phyloP scores from a whole-genome alignment of 1,140 invertebrate genomes.

The Helicoverpa armigera region DNA sequence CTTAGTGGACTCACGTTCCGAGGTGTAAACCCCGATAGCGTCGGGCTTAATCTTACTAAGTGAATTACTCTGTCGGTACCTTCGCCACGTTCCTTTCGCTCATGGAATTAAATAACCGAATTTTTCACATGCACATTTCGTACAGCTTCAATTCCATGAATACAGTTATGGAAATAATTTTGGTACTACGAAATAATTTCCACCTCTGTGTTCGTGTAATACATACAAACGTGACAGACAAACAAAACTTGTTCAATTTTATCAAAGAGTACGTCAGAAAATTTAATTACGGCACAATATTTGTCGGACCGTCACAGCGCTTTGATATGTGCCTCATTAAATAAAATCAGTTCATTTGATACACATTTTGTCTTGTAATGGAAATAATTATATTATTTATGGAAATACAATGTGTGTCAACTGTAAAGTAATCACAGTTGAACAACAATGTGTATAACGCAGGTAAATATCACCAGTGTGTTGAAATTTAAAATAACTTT shows the following conservation, averaged over 20 bases:
- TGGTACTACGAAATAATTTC: background rate
- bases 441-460: background rate
- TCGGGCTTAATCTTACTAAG: conserved; percentile 70
- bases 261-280: conserved; percentile 23
- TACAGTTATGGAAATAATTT: background rate
- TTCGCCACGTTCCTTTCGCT: conserved; percentile 22
- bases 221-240: conserved; percentile 6
- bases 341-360: conserved; percentile 42
- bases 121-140: conserved; percentile 5
- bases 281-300: conserved; percentile 32
- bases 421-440: background rate
- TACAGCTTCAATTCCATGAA: background rate
- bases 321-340: conserved; percentile 36
- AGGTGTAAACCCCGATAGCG: conserved; percentile 65
- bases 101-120: conserved; percentile 37
- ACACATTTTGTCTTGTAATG: conserved; percentile 19
- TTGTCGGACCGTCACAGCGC: conserved; percentile 13
- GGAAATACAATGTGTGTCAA: conserved; percentile 1
- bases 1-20: conserved; percentile 62
- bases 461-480: too few relatives aligned
- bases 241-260: conserved; percentile 31
- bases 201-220: background rate
- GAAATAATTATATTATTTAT: conserved; percentile 14
- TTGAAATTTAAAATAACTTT: too few relatives aligned
- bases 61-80: conserved; percentile 60